Evolutionary conservation across 2,888 invertebrate genomes (phyloP).

Genomic region (Folsomia manolachei): DNA sequence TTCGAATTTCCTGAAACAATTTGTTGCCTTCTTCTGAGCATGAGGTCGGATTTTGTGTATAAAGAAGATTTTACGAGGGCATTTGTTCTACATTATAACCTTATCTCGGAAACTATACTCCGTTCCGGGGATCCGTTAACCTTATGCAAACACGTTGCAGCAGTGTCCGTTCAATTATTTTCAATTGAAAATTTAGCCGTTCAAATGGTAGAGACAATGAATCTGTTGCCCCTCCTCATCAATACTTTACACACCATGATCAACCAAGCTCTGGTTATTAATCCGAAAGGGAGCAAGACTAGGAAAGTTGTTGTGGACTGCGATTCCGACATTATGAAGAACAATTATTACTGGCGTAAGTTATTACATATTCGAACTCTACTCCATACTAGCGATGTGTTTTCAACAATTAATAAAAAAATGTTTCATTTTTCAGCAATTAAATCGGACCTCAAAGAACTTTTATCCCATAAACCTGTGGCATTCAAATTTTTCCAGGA

Average conservation of each 20-base stretch:
- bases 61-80: slow-evolving; percentile 90
- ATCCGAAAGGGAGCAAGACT: neutral
- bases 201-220: slow-evolving; percentile 83
- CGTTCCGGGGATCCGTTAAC: slow-evolving; percentile 82
- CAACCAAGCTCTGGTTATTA: neutral
- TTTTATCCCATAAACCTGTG: slow-evolving; percentile 86
- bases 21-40: slow-evolving; percentile 87
- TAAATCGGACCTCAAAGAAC: slow-evolving; percentile 93
- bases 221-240: slow-evolving; percentile 71
- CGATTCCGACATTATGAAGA: slow-evolving; percentile 86
- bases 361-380: no score
- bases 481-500: slow-evolving; percentile 85
- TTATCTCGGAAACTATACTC: slow-evolving; percentile 86
- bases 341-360: slow-evolving; percentile 98
- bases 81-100: slow-evolving; percentile 92
- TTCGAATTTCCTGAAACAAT: slow-evolving; percentile 96
- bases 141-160: slow-evolving; percentile 90
- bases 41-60: slow-evolving; percentile 90
- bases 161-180: slow-evolving; percentile 93
- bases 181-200: slow-evolving; percentile 87
- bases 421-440: slow-evolving; percentile 55
- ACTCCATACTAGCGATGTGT: no score
- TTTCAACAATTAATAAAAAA: no score
- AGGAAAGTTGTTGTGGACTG: slow-evolving; percentile 76
- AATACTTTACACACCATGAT: slow-evolving; percentile 5